Evolutionary conservation across 2,113 vertebrate species (phyloP).

Genomic region (Thalassarche chlororhynchos): DNA sequence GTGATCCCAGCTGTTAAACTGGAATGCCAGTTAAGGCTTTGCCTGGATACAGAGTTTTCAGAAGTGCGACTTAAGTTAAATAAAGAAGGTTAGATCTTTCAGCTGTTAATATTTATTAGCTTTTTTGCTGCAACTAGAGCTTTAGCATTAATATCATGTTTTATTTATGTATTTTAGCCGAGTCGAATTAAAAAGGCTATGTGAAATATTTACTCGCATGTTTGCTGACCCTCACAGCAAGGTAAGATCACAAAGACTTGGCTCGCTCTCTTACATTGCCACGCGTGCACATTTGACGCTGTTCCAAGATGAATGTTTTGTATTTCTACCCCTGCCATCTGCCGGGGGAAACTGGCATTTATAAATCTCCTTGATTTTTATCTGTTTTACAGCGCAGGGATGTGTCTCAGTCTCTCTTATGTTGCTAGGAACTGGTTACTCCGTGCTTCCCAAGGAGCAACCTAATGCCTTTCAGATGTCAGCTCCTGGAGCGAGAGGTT

Average conservation of each 20-base stretch:
- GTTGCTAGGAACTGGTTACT: not conserved
- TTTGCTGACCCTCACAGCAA: conserved; percentile 99
- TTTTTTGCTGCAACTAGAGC: not conserved
- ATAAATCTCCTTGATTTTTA: not conserved
- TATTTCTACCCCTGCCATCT: conserved; percentile 27
- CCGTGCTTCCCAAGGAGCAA: not conserved
- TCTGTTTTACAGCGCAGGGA: not conserved
- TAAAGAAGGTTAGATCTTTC: not conserved
- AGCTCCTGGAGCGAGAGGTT: not conserved
- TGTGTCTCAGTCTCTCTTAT: not conserved
- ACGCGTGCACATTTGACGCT: not conserved
- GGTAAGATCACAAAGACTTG: conserved; percentile 73
- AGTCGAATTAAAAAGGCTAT: conserved; percentile 96
- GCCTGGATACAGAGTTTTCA: not conserved
- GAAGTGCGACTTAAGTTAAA: not conserved
- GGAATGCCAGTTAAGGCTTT: not conserved
- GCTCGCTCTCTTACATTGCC: rapidly evolving
- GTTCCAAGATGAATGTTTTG: not conserved
- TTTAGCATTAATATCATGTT: not conserved
- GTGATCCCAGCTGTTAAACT: not conserved
- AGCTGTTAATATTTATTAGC: not conserved
- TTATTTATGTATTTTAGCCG: conserved; percentile 79
- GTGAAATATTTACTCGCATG: conserved; percentile 99
- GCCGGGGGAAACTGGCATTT: not conserved
- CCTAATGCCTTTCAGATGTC: not conserved